Evolutionary conservation across 2,888 invertebrate species (phyloP).

Genomic region (Caenorhabditis sp.): DNA sequence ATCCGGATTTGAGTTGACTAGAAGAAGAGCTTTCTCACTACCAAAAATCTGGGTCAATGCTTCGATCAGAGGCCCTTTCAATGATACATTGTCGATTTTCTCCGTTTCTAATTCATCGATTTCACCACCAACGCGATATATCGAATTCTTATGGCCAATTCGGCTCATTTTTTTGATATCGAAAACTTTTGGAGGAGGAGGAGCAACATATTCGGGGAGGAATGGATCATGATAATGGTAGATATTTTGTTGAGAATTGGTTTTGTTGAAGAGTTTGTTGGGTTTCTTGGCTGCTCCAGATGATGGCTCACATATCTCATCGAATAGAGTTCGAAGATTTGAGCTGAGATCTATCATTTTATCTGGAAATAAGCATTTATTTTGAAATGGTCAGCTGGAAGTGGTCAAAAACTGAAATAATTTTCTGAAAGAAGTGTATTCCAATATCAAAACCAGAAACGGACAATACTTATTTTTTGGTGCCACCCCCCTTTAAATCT

Average conservation of each 20-base stretch:
- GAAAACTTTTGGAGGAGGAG: constrained; percentile 17
- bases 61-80: constrained; percentile 1
- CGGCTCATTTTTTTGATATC: constrained; percentile 12
- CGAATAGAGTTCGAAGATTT: too few relatives aligned
- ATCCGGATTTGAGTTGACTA: not conserved
- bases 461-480: too few relatives aligned
- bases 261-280: not conserved
- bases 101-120: not conserved
- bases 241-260: not conserved
- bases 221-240: constrained; percentile 20
- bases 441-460: too few relatives aligned
- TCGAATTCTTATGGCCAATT: constrained; percentile 34
- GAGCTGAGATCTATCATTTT: too few relatives aligned
- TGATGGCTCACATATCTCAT: too few relatives aligned
- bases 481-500: too few relatives aligned
- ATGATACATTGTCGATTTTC: not conserved
- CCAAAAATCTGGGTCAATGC: not conserved
- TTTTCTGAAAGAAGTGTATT: too few relatives aligned
- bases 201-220: constrained; percentile 37
- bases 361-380: too few relatives aligned
- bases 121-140: constrained; percentile 29
- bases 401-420: too few relatives aligned
- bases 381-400: too few relatives aligned
- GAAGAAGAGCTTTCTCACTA: not conserved
- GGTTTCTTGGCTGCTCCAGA: not conserved